These are phyloP conservation scores for Rutpela maculata DNA, from an alignment of 2,888 invertebrate species.

Conservation along the genomic window DNA sequence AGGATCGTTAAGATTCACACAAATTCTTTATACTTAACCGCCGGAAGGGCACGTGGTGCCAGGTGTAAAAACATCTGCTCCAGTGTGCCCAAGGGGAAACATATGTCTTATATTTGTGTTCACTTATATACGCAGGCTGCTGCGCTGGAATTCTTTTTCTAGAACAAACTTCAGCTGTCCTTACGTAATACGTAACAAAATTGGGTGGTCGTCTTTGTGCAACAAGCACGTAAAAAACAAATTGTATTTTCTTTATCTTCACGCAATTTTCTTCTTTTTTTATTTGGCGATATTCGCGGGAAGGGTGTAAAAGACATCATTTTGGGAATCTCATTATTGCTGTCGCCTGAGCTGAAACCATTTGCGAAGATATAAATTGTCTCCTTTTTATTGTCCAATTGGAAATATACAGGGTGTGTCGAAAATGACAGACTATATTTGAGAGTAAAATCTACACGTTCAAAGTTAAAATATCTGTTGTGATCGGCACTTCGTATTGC, in stretches of 20 bases:
- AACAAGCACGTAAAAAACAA: neutral
- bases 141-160: conserved; percentile 24
- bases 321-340: too few relatives aligned
- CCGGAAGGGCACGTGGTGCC: conserved; percentile 44
- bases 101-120: conserved; percentile 18
- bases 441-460: too few relatives aligned
- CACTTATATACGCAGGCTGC: conserved; percentile 11
- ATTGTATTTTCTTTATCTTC: neutral
- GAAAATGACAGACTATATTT: too few relatives aligned
- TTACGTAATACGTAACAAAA: conserved; percentile 23
- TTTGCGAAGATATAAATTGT: too few relatives aligned
- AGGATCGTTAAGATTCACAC: conserved; percentile 17
- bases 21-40: neutral
- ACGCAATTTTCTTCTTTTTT: neutral
- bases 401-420: too few relatives aligned
- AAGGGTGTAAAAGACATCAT: too few relatives aligned
- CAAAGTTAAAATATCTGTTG: too few relatives aligned
- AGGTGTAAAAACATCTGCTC: conserved; percentile 49
- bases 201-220: neutral
- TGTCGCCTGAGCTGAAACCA: too few relatives aligned
- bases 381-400: too few relatives aligned
- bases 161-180: conserved; percentile 24
- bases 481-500: too few relatives aligned
- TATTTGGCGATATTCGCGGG: neutral
- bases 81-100: conserved; percentile 26